Evolutionary conservation across 2,888 invertebrate genomes (phyloP).

Genomic region (Cheilosia vernalis): DNA sequence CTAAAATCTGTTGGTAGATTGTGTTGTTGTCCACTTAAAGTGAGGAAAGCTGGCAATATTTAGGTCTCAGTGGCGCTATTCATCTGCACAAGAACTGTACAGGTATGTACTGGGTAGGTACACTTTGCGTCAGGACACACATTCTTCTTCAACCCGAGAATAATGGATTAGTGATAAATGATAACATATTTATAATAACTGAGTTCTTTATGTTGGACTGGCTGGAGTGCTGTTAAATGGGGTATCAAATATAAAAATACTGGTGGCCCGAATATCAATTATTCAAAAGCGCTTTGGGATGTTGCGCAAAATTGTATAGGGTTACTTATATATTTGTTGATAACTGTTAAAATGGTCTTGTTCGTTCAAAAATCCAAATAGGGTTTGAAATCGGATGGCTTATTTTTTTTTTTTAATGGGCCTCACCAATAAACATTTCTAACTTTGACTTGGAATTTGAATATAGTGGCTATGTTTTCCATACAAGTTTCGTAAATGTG

Average conservation of each 20-base stretch:
- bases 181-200: constrained; percentile 60
- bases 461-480: too few relatives aligned
- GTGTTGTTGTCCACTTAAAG: constrained; percentile 50
- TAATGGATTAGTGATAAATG: constrained; percentile 63
- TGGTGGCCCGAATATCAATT: constrained; percentile 41
- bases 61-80: constrained; percentile 43
- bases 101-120: constrained; percentile 12
- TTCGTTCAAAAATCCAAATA: constrained; percentile 10
- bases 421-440: too few relatives aligned
- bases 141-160: constrained; percentile 33
- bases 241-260: constrained; percentile 53
- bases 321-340: constrained; percentile 23
- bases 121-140: constrained; percentile 19
- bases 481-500: too few relatives aligned
- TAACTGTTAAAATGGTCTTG: constrained; percentile 19
- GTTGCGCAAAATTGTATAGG: background rate
- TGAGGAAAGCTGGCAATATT: constrained; percentile 47
- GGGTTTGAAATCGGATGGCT: constrained; percentile 1
- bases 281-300: constrained; percentile 42
- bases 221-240: constrained; percentile 28
- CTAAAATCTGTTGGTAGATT: constrained; percentile 64
- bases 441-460: too few relatives aligned
- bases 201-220: constrained; percentile 19
- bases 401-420: background rate
- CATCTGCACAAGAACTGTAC: constrained; percentile 31